phyloP scores from a whole-genome alignment of 2,797 vertebrate species.

The Somateria mollissima region DNA sequence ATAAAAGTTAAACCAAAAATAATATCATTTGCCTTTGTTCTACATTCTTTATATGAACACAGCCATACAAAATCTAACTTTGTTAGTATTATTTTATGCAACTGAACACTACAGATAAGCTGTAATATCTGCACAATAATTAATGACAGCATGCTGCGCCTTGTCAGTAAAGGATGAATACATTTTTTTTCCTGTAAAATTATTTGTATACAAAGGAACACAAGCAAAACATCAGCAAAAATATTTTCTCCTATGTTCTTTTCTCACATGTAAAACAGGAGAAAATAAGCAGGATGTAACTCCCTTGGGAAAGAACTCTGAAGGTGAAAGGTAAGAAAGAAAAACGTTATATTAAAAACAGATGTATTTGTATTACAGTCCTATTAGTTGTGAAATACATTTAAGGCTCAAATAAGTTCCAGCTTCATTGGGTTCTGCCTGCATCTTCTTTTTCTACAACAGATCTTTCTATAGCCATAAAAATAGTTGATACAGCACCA shows the following conservation, averaged over 20 bases:
- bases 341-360: neutral
- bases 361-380: neutral
- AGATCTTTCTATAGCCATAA: neutral
- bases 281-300: neutral
- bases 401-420: neutral
- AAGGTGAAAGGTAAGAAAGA: neutral
- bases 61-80: neutral
- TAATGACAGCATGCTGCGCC: neutral
- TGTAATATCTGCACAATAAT: neutral
- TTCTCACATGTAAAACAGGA: neutral
- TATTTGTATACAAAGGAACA: neutral
- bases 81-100: neutral
- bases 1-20: constrained; percentile 40
- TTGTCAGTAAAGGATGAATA: too few species aligned
- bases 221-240: neutral
- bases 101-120: neutral
- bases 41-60: neutral
- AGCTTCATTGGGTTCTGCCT: neutral
- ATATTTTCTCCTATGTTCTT: neutral
- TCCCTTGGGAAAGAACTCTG: neutral
- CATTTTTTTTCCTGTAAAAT: neutral
- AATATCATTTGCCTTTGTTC: neutral
- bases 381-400: neutral
- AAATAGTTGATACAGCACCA: neutral
- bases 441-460: neutral